Base-by-base conservation (phyloP, 1,140 invertebrate species). In the Physella acuta region DNA sequence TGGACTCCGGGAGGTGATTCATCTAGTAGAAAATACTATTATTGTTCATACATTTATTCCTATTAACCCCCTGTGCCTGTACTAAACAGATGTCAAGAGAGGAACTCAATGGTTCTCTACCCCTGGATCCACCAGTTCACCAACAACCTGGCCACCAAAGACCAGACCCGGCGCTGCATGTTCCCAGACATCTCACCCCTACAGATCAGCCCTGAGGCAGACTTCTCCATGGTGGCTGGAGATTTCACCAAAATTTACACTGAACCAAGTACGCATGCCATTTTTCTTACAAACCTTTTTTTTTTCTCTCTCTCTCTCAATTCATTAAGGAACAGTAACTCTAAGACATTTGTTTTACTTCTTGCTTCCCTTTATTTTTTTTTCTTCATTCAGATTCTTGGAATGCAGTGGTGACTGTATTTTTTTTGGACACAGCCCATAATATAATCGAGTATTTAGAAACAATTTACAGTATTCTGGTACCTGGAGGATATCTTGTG, bases 381-480 rank as follows among this genome's bases (percentile, higher is more conserved):
- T 44, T 44, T 44, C 39, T 44, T 28, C 28, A 5, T 26, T 49
- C 68, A 84, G 89, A 92, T 73, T 86, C 90, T 39, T 99, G 94
- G 92, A 90, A 98, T 80, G 97, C 94, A 81, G 90, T 99, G 1
- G 93, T 93, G 0, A 96, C 97, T 0, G 97, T 96, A 76, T 99
- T 99, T 85, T 99, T 99, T 82, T 94, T 99, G 68, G 97, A 99
- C 82, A 99, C 97, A 81, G 96, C 96, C 20, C 92, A 93, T 64
- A 99, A 99, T 84, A 91, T 99, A 4, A 91, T 98, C 33, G 90
- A 92, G 71, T 98, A 98, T 78, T 91, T 99, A 58, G 94, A 98
- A 86, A 92, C 91, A 28, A 98, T 99, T 79, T 94, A 92, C 82
- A 90, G 90, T 67, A 96, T 98, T 79, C 84, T 99, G 2, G 92